Evolutionary conservation across 2,797 vertebrate species (phyloP), one percentile per base, ranked within the genome.

Genomic region (Sebastes diaconus): DNA sequence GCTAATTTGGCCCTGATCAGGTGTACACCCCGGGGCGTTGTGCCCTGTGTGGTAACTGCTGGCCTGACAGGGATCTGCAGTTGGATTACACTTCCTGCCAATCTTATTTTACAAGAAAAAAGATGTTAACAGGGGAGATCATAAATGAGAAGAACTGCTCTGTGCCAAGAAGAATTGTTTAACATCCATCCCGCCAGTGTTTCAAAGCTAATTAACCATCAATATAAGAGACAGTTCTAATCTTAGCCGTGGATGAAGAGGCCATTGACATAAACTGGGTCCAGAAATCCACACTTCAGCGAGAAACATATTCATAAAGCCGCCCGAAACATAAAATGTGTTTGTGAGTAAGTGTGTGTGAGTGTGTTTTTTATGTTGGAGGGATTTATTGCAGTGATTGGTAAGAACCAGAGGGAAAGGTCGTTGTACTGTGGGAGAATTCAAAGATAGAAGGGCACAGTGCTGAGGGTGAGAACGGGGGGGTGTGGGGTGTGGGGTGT

Each of bases 381-480:
- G 58, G 90, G 76, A 89, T 90, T 93, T 92, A 81, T 91, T 84
- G 83, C 74, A 20, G 84, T 84, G 88, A 89, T 90, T 89, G 91
- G 81, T 84, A 79, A 78, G 70, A 87, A 83, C 65, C 72, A 78
- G 77, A 84, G 71, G 84, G 84, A 92, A 91, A 91, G 89, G 88
- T 88, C 80, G 60, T 73, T 67, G 77, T 88, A 76, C 81, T 88
- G 89, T 84, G 73, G 73, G 69, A 75, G 83, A 80, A 80, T 79
- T 86, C 55, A 75, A 75, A 88, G 84, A 77, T 72, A 88, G 84
- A 90, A 91, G 79, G 80, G 79, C 88, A 86, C 64, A 61, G 82
- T 73, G 34, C 52, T 65, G 77, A 55, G 55, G 36, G 61, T 36
- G 75, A 67, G 73, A 39, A 66, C 13, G 74, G 7, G 72, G 13